These are phyloP conservation scores for Tanypteryx hageni DNA, from an alignment of 2,888 invertebrate genomes.

Conservation along the genomic window DNA sequence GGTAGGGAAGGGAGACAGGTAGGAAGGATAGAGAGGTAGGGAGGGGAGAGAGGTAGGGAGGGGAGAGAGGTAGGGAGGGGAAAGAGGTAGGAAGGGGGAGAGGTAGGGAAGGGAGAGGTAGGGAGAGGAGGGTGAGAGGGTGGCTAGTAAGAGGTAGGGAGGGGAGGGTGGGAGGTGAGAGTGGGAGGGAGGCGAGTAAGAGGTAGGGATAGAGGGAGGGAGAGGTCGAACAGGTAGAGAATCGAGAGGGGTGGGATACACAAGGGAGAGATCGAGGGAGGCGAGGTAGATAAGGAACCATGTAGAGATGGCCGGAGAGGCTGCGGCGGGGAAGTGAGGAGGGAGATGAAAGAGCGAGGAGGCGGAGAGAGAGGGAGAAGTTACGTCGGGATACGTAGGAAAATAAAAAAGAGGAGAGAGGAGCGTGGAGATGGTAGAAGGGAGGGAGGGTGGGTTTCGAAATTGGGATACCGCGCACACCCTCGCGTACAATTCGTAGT, in stretches of 20 bases:
- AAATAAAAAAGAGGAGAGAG: background rate
- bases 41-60: background rate
- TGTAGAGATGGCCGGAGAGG: background rate
- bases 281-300: conserved; percentile 5
- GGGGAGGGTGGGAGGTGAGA: background rate
- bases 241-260: background rate
- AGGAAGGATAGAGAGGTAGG: no score
- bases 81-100: background rate
- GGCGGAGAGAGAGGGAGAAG: no score
- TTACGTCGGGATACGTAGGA: no score
- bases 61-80: no score
- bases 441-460: background rate
- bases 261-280: background rate
- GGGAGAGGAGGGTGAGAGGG: no score
- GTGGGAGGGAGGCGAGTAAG: background rate
- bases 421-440: background rate
- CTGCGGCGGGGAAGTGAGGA: background rate
- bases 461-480: conserved; percentile 30
- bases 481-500: conserved; percentile 63
- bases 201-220: background rate
- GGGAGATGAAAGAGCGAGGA: no score
- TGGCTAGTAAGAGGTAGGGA: background rate
- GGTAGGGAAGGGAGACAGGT: background rate
- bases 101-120: no score
- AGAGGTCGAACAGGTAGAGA: background rate